Evolutionary conservation across 2,797 vertebrate species (phyloP), one percentile per base, ranked within the genome.

Genomic region (Sebastes nivosus): DNA sequence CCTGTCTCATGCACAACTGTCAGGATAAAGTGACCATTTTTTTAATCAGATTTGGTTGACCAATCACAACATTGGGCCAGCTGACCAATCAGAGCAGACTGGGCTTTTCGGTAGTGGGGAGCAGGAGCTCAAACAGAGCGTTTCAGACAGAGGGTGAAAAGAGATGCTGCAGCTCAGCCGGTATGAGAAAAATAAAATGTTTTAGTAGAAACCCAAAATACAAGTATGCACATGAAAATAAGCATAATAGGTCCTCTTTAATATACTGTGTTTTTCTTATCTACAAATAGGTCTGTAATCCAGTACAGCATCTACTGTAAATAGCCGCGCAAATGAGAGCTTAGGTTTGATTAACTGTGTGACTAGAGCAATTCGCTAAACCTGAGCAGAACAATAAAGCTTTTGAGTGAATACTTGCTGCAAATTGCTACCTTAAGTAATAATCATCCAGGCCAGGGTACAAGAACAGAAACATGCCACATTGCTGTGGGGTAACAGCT

Each of bases 391-490:
- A 87, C 60, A 87, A 73, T 69, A 83, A 77, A 69, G 69, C 66
- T 79, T 90, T 89, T 74, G 42, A 87, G 42, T 42, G 36, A 77
- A 70, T 36, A 61, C 46, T 55, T 67, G 66, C 46, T 50, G 65
- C 63, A 91, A 89, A 84, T 67, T 83, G 50, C 72, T 83, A 72
- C 77, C 72, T 81, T 80, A 80, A 77, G 67, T 50, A 50, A 50
- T 50, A 50, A 83, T 87, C 54, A 79, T 85, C 75, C 72, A 90
- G 66, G 63, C 69, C 59, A 14, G 57, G 54, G 55, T 55, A 72
- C 69, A 76, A 59, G 57, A 84, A 79, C 80, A 70, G 18, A 78
- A 85, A 83, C 70, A 61, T 79, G 78, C 63, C 12, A 8, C 72
- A 68, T 77, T 78, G 58, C 74, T 67, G 25, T 77, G 24, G 42